Conservation (phyloP, 2,888 invertebrate genomes). For the Papilio elwesi region DNA sequence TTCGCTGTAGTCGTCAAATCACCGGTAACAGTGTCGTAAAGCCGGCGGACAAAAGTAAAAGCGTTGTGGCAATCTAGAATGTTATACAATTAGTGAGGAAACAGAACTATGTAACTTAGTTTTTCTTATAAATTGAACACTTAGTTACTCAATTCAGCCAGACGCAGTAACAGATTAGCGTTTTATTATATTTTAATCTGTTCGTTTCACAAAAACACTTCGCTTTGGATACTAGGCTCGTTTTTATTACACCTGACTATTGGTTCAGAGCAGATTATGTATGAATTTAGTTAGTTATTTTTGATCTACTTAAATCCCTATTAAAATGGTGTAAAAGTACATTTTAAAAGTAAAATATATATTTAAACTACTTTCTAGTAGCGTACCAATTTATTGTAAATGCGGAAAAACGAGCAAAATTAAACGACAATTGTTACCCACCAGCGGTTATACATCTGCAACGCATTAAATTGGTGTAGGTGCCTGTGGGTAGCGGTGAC, state of each 20-base stretch:
- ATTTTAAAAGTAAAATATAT: no score
- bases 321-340: no score
- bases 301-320: no score
- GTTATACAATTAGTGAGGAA: constrained; percentile 66
- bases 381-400: no score
- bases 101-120: constrained; percentile 44
- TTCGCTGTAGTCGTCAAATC: constrained; percentile 41
- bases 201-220: constrained; percentile 7
- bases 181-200: constrained; percentile 31
- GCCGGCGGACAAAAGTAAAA: constrained; percentile 56
- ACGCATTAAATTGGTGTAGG: no score
- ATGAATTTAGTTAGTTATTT: no score
- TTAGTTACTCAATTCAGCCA: constrained; percentile 37
- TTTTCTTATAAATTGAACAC: constrained; percentile 50
- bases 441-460: no score
- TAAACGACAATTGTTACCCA: no score
- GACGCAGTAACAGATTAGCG: constrained; percentile 31
- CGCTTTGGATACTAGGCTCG: background rate
- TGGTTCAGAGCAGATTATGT: no score
- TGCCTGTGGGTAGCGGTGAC: no score
- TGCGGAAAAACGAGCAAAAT: no score
- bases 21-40: constrained; percentile 54
- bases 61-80: constrained; percentile 52
- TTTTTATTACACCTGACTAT: background rate
- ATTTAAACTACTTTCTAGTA: no score